Conservation (phyloP, 92 coral and sea anemone species). For the Parazoanthus darwini region DNA sequence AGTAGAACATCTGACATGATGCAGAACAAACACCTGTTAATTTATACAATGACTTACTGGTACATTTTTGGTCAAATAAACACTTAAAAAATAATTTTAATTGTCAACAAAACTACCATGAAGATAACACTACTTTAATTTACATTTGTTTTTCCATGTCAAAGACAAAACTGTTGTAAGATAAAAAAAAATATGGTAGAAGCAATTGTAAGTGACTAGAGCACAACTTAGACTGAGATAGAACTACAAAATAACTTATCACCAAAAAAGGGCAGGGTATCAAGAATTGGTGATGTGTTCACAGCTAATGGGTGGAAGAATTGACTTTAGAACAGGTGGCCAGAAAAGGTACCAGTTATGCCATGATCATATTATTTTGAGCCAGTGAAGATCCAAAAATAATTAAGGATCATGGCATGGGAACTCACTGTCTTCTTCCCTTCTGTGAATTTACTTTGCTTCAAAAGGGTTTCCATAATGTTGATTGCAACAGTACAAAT, state of each 20-base stretch:
- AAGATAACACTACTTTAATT: too few relatives aligned
- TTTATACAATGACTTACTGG: neutral
- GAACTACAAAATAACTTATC: too few relatives aligned
- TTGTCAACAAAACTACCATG: too few relatives aligned
- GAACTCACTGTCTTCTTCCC: neutral
- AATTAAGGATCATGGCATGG: neutral
- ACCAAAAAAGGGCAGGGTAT: neutral
- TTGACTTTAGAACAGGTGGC: neutral
- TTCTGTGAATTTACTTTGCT: neutral
- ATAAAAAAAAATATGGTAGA: neutral
- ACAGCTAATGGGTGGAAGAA: neutral
- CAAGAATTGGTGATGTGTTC: neutral
- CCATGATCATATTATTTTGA: neutral
- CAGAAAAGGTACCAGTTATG: neutral
- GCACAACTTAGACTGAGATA: neutral
- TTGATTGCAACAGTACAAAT: neutral
- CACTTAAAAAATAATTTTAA: too few relatives aligned
- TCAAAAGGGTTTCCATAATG: neutral
- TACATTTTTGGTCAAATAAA: neutral
- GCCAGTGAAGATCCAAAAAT: neutral
- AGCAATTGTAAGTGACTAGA: neutral
- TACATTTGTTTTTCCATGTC: too few relatives aligned
- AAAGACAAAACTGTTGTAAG: too few relatives aligned
- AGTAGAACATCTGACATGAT: too few relatives aligned
- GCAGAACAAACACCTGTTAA: neutral